Evolutionary conservation across 2,797 vertebrate genomes (phyloP), one percentile per base, ranked within the genome.

Genomic region (Dendrocincla tyrannina): DNA sequence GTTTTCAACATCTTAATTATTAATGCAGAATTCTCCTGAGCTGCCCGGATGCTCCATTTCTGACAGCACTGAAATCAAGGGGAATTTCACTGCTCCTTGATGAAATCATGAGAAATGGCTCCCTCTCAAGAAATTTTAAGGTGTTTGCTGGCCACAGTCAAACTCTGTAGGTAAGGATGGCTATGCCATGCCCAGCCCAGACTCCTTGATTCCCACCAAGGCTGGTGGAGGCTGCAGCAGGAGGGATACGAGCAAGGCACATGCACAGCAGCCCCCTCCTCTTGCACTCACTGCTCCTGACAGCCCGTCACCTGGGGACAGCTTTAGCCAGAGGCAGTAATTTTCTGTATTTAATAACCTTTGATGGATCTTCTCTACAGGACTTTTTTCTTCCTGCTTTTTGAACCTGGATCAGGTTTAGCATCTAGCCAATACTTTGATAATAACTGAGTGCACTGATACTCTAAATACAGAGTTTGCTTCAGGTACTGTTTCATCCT

Each of bases 401-500:
- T 73, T 41, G 24, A 79, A 47, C 37, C 22, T 37, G 46, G 72
- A 88, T 91, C 27, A 0, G 12, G 52, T 96, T 95, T 84, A 95
- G 53, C 58, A 83, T 59, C 25, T 28, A 33, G 79, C n/a, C 87
- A 89, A 68, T 93, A 89, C 81, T 62, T 89, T 80, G 68, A 53
- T 88, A 87, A 78, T 42, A 62, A 63, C 78, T 27, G 25, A 91
- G 58, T 58, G 35, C 28, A 44, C n/a, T 62, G 87, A 78, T 85
- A 67, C 75, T 59, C 63, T 81, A 90, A 17, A 82, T 11, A 75
- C 2, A 1, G 60, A 52, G 33, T 79, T 83, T 88, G 35, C 69
- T 89, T 66, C 69, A 60, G 92, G 74, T 96, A 69, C 39, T 37
- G 86, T 95, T 93, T 94, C 89, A 35, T 78, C 73, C 85, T 72